A percentile compares a stretch with the other conserved stretches of the same genome.
These are phyloP conservation scores for Catostomus latipinnis DNA, from an alignment of 2,797 vertebrate genomes.

Conservation along the genomic window DNA sequence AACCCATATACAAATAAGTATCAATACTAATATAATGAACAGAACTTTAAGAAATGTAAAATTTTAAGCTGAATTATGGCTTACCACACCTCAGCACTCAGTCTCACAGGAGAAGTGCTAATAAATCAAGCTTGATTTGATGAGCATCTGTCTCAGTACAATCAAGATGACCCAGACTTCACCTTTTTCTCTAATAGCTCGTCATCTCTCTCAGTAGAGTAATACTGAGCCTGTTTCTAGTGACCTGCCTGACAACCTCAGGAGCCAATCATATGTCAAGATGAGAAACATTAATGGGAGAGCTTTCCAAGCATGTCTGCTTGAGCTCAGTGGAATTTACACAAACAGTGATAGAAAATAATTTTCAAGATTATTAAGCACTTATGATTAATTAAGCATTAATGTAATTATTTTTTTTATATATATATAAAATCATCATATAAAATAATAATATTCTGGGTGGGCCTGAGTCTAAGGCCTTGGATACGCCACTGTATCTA, in stretches of 20 bases:
- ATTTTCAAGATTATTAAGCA: too few relatives aligned
- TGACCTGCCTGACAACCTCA: slow-evolving; percentile 22
- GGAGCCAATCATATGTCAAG: slow-evolving; percentile 26
- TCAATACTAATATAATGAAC: too few relatives aligned
- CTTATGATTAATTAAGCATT: not conserved
- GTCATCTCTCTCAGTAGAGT: slow-evolving; percentile 6
- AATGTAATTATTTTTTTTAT: too few relatives aligned
- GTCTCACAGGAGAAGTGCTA: not conserved
- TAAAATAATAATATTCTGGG: too few relatives aligned
- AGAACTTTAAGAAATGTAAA: not conserved
- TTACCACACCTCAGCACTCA: slow-evolving; percentile 9
- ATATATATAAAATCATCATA: too few relatives aligned
- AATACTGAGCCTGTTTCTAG: slow-evolving; percentile 24
- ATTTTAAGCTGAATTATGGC: slow-evolving; percentile 5
- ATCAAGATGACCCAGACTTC: slow-evolving; percentile 36
- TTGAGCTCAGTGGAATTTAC: slow-evolving; percentile 1
- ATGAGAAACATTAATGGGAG: slow-evolving; percentile 21
- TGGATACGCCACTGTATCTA: too few relatives aligned
- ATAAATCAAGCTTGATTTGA: slow-evolving; percentile 34
- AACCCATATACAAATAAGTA: too few relatives aligned
- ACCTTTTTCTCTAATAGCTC: slow-evolving; percentile 29
- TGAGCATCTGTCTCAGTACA: slow-evolving; percentile 19
- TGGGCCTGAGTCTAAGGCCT: too few relatives aligned
- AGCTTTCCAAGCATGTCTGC: not conserved
- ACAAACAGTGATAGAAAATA: too few relatives aligned